Percentiles rank a stretch among this genome's conserved stretches.
These are phyloP conservation scores for Pheosia tremula DNA, from an alignment of 2,888 invertebrate species.

Conservation along the genomic window DNA sequence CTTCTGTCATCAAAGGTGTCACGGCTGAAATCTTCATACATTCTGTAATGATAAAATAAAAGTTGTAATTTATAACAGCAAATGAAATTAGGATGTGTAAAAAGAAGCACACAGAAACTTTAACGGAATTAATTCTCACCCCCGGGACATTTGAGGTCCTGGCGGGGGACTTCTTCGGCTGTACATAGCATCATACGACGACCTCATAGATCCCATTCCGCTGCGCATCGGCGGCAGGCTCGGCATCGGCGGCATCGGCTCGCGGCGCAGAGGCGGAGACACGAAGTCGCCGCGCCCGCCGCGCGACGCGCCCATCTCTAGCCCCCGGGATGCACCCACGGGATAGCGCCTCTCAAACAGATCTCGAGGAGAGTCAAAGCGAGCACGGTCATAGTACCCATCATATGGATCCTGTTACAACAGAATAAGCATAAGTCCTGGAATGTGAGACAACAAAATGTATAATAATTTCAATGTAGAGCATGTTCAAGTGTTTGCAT, in stretches of 20 bases:
- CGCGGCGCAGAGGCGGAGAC: constrained; percentile 90
- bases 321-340: constrained; percentile 80
- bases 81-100: not conserved
- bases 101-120: not conserved
- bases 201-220: constrained; percentile 88
- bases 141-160: constrained; percentile 81
- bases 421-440: constrained; percentile 13
- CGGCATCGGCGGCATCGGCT: constrained; percentile 92
- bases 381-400: constrained; percentile 91
- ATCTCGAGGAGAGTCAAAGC: constrained; percentile 92
- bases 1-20: constrained; percentile 95
- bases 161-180: constrained; percentile 91
- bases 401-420: constrained; percentile 86
- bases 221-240: constrained; percentile 86
- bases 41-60: constrained; percentile 74
- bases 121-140: constrained; percentile 62
- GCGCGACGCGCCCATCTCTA: constrained; percentile 82
- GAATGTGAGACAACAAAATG: not conserved
- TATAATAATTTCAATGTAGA: not conserved
- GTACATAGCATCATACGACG: constrained; percentile 91
- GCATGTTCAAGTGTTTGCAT: constrained; percentile 4
- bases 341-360: constrained; percentile 92
- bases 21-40: constrained; percentile 95
- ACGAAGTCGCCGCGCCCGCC: constrained; percentile 86
- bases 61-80: constrained; percentile 12